phyloP scores from a whole-genome alignment of 2,113 vertebrate genomes.

The Pelusios castaneus region DNA sequence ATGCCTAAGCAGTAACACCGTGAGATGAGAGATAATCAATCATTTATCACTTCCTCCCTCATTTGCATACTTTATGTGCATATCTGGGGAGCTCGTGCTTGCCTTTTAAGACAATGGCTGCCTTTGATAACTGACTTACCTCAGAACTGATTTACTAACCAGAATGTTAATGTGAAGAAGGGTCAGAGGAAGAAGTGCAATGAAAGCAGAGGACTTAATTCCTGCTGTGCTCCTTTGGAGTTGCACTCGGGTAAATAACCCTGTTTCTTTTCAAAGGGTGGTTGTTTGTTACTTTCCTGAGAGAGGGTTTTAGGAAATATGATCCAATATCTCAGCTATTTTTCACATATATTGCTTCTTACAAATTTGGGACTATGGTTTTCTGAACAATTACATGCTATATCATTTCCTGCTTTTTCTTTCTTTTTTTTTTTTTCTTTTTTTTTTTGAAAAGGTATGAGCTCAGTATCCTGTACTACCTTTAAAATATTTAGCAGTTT shows the following conservation, averaged over 20 bases:
- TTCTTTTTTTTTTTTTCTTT: too few species aligned
- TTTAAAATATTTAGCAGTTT: too few species aligned
- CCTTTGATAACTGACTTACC: background rate
- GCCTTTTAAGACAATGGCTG: background rate
- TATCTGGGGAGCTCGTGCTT: background rate
- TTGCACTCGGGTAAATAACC: background rate
- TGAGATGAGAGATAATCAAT: background rate
- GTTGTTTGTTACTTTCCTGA: background rate
- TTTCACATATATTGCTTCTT: background rate
- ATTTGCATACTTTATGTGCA: background rate
- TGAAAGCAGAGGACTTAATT: background rate
- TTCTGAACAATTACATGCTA: too few species aligned
- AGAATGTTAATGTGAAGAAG: background rate
- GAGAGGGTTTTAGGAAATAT: too few species aligned
- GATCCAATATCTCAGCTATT: background rate
- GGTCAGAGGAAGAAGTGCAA: background rate
- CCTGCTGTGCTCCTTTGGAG: background rate
- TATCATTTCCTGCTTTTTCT: too few species aligned
- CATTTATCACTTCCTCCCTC: background rate
- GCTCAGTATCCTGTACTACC: too few species aligned
- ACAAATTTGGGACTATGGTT: background rate
- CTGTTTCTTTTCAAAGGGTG: background rate
- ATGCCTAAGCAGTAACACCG: background rate
- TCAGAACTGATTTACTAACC: background rate
- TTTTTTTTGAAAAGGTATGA: too few species aligned